phyloP scores from a whole-genome alignment of 2,113 vertebrate genomes.

The Lamprotornis superbus region DNA sequence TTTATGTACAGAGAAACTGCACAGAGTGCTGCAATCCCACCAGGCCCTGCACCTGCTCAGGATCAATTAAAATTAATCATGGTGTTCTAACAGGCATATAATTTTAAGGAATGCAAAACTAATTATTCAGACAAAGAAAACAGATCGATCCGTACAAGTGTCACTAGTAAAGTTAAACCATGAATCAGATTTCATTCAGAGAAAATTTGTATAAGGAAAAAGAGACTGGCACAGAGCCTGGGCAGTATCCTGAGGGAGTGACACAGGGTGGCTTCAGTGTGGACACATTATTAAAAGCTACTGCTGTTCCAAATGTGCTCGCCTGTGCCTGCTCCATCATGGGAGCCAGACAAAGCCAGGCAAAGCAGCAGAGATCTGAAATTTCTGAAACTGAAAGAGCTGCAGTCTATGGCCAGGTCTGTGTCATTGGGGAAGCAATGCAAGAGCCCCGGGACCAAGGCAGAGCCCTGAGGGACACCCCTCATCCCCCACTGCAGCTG shows the following conservation, averaged over 20 bases:
- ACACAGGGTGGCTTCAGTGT: neutral
- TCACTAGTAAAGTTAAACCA: neutral
- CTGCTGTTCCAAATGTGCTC: neutral
- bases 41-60: neutral
- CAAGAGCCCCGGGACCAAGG: too few relatives aligned
- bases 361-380: neutral
- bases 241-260: fast-evolving
- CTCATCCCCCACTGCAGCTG: too few relatives aligned
- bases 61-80: neutral
- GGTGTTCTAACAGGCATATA: neutral
- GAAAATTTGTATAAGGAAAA: neutral
- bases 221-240: neutral
- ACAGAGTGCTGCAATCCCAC: fast-evolving
- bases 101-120: neutral
- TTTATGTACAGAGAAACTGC: fast-evolving
- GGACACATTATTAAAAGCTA: neutral
- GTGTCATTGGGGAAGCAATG: too few relatives aligned
- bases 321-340: neutral
- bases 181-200: neutral
- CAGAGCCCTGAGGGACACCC: too few relatives aligned
- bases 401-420: too few relatives aligned
- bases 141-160: neutral
- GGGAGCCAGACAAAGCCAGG: neutral
- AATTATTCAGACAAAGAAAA: neutral
- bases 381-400: too few relatives aligned